These are phyloP conservation scores for Cyphotilapia sp. DNA, from an alignment of 2,113 vertebrate species.

Conservation along the genomic window DNA sequence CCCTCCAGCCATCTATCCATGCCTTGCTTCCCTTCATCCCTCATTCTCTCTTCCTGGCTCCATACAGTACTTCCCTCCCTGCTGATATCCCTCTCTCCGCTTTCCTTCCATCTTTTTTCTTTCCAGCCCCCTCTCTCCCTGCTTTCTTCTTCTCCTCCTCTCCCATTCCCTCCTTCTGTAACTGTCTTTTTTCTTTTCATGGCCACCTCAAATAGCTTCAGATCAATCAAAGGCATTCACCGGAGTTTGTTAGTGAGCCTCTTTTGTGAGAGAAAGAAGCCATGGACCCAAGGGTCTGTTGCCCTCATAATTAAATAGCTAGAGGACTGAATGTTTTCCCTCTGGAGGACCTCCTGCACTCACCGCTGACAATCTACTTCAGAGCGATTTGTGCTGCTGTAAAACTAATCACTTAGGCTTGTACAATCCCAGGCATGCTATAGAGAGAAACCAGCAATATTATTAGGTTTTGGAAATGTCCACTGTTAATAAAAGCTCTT, in stretches of 20 bases:
- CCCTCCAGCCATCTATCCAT: slow-evolving; percentile 14
- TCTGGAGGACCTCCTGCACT: slow-evolving; percentile 16
- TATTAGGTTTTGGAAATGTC: slow-evolving; percentile 50
- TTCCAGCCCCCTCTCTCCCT: neutral
- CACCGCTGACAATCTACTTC: slow-evolving; percentile 32
- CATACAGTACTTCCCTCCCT: neutral
- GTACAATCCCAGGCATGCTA: slow-evolving; percentile 19
- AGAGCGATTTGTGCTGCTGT: slow-evolving; percentile 14
- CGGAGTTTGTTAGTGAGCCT: slow-evolving; percentile 51
- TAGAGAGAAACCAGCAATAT: slow-evolving; percentile 17
- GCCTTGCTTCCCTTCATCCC: slow-evolving; percentile 11
- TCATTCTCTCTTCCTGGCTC: slow-evolving; percentile 2
- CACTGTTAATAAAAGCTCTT: slow-evolving; percentile 25
- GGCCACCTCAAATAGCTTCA: slow-evolving; percentile 36
- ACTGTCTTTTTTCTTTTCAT: slow-evolving; percentile 46
- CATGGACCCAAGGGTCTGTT: slow-evolving; percentile 25
- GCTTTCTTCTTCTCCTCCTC: neutral
- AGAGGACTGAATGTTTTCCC: slow-evolving; percentile 42
- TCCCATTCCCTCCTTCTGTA: neutral
- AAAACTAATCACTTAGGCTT: slow-evolving; percentile 60
- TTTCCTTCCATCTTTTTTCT: neutral
- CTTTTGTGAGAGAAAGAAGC: slow-evolving; percentile 31
- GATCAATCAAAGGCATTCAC: slow-evolving; percentile 63
- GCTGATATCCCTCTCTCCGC: neutral
- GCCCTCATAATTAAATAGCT: slow-evolving; percentile 61